These are phyloP conservation scores for Chrysodeixis includens DNA, from an alignment of 2,888 invertebrate genomes.

Conservation along the genomic window DNA sequence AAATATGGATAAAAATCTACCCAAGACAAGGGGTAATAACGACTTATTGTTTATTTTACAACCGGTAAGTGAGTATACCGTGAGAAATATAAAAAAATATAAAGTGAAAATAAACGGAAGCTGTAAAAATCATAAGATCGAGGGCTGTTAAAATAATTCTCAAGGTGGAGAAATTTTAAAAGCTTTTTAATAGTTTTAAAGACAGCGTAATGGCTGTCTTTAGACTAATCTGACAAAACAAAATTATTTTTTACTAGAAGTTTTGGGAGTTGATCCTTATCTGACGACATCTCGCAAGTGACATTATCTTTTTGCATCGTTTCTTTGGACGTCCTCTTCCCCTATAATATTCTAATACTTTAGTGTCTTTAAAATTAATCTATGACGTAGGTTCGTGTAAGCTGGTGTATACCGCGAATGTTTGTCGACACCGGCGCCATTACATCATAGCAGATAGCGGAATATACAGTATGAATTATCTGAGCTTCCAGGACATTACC, in stretches of 20 bases:
- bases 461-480: constrained; percentile 20
- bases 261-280: too few species aligned
- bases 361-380: too few species aligned
- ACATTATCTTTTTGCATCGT: too few species aligned
- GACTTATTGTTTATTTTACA: not conserved
- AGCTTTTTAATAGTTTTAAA: not conserved
- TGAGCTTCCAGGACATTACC: constrained; percentile 45
- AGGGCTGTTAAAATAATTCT: not conserved
- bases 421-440: constrained; percentile 32
- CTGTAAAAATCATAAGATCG: not conserved
- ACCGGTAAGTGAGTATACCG: not conserved
- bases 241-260: too few species aligned
- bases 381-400: too few species aligned
- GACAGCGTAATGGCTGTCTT: not conserved
- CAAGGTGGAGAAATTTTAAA: not conserved
- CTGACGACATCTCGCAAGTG: too few species aligned
- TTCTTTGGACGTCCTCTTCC: too few species aligned
- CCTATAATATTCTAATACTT: too few species aligned
- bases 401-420: not conserved
- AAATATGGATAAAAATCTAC: not conserved
- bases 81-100: not conserved
- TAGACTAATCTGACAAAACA: not conserved
- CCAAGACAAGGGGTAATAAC: not conserved
- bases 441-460: constrained; percentile 50
- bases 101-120: not conserved